Percentiles rank a stretch among this genome's conserved stretches.
phyloP scores from a whole-genome alignment of 2,113 vertebrate species.

The Prochilodus magdalenae region DNA sequence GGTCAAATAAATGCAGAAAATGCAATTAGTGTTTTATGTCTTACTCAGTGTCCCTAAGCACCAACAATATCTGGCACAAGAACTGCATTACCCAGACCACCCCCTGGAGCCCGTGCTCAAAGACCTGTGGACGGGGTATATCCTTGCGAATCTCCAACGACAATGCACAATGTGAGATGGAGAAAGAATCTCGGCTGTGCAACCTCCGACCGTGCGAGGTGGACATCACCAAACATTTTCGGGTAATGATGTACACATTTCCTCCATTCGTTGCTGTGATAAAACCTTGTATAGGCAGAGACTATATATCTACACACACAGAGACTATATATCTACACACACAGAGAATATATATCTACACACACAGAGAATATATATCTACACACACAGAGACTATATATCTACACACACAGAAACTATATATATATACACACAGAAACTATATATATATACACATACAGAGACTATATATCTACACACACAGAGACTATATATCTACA shows the following conservation, averaged over 20 bases:
- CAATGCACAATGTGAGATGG: conserved; percentile 85
- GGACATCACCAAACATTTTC: conserved; percentile 88
- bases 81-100: conserved; percentile 92
- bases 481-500: no score
- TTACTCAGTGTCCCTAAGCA: conserved; percentile 44
- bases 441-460: no score
- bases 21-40: background rate
- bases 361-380: no score
- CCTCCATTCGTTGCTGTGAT: no score
- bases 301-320: no score
- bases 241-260: conserved; percentile 74
- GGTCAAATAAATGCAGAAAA: background rate
- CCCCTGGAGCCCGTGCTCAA: conserved; percentile 94
- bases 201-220: conserved; percentile 89
- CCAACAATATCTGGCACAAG: conserved; percentile 79
- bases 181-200: conserved; percentile 91
- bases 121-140: conserved; percentile 90
- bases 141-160: conserved; percentile 89
- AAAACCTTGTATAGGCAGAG: background rate
- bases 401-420: no score
- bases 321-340: no score
- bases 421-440: no score
- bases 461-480: no score
- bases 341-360: no score
- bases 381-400: no score